phyloP scores from a whole-genome alignment of 35 echinoderm and acorn worm genomes.

The Nesometra sesokonis region DNA sequence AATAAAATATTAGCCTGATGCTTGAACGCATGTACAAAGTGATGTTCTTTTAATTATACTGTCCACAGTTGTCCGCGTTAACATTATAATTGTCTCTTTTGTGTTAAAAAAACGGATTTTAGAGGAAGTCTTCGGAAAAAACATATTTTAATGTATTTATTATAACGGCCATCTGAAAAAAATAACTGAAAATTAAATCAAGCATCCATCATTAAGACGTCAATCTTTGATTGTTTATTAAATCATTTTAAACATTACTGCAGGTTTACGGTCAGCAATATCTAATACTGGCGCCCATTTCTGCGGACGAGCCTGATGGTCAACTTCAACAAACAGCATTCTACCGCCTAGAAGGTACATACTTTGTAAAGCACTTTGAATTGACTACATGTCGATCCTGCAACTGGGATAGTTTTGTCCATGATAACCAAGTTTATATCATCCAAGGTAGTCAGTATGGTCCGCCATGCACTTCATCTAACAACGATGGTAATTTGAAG shows the following conservation, averaged over 20 bases:
- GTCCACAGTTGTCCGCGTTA: too few species aligned
- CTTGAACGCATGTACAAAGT: too few species aligned
- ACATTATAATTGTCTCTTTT: too few species aligned
- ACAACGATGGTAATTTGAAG: neutral
- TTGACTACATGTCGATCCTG: neutral
- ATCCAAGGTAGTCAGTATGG: neutral
- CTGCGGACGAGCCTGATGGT: neutral
- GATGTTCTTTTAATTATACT: too few species aligned
- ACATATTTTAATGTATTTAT: too few species aligned
- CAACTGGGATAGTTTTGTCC: neutral
- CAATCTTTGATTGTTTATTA: neutral
- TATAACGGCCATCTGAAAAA: too few species aligned
- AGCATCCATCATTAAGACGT: too few species aligned
- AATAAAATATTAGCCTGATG: too few species aligned
- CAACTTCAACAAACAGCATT: neutral
- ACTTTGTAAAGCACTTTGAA: neutral
- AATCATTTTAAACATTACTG: too few species aligned
- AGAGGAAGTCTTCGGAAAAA: too few species aligned
- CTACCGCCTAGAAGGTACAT: neutral
- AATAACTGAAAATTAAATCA: too few species aligned
- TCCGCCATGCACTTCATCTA: neutral
- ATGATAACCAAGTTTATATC: neutral
- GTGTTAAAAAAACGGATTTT: too few species aligned
- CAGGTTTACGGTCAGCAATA: neutral
- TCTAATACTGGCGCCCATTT: neutral